Percentiles rank a stretch among this genome's conserved stretches.
Conservation (phyloP, 2,113 vertebrate species). For the Abramis brama region DNA sequence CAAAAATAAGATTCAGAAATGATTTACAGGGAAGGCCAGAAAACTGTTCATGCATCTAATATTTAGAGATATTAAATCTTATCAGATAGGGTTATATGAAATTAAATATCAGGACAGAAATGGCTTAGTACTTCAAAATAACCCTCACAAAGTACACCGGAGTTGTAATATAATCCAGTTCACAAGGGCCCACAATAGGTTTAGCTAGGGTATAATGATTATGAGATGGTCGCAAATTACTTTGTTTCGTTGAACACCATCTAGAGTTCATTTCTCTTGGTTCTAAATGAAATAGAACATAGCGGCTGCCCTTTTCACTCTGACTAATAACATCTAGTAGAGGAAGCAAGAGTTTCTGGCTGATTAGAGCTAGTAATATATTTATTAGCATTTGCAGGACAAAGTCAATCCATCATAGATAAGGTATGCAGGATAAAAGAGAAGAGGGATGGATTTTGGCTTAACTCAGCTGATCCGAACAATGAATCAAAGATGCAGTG, state of each 20-base stretch:
- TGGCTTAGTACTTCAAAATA: conserved; percentile 24
- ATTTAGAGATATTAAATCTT: conserved; percentile 45
- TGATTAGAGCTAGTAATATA: conserved; percentile 67
- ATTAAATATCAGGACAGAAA: conserved; percentile 28
- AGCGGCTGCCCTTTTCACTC: conserved; percentile 47
- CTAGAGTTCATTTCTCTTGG: conserved; percentile 26
- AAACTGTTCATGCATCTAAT: conserved; percentile 50
- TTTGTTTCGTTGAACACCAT: conserved; percentile 1
- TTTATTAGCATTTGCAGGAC: conserved; percentile 71
- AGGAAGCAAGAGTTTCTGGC: conserved; percentile 47
- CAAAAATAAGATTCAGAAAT: conserved; percentile 75
- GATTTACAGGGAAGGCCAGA: conserved; percentile 49
- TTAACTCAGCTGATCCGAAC: conserved; percentile 48
- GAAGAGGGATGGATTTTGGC: conserved; percentile 56
- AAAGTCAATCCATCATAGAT: conserved; percentile 69
- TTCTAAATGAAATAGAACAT: conserved; percentile 35
- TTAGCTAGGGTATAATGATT: neutral
- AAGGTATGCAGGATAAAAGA: conserved; percentile 66
- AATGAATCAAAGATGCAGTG: conserved; percentile 49
- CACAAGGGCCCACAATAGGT: neutral
- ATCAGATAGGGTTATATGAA: neutral
- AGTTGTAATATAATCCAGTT: conserved; percentile 18
- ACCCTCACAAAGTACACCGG: neutral
- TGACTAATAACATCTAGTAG: conserved; percentile 50
- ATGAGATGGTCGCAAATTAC: conserved; percentile 34